Conservation (phyloP, 2,797 vertebrate genomes). For the Yasuhikotakia modesta region DNA sequence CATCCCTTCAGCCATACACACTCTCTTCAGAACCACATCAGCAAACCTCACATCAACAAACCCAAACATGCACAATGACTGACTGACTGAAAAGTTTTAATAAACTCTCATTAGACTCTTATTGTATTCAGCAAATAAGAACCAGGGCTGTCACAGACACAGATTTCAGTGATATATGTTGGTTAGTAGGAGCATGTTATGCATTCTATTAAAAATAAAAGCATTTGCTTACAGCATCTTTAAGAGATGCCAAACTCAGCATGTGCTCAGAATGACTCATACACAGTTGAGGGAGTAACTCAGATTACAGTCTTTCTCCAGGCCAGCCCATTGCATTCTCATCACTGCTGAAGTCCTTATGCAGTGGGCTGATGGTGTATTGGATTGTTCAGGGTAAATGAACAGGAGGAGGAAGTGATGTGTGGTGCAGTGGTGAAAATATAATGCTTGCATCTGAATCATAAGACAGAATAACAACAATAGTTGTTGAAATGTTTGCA, state of each 20-base stretch:
- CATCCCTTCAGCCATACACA: neutral
- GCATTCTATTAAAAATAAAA: slow-evolving; percentile 3
- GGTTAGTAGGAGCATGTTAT: slow-evolving; percentile 12
- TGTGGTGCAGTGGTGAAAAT: too few species aligned
- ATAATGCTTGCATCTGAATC: neutral
- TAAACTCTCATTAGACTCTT: too few species aligned
- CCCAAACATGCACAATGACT: neutral
- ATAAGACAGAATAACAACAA: too few species aligned
- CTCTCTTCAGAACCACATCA: slow-evolving; percentile 6
- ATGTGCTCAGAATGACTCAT: slow-evolving; percentile 58
- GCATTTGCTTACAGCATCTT: slow-evolving; percentile 18
- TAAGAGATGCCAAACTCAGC: slow-evolving; percentile 54
- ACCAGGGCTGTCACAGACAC: neutral
- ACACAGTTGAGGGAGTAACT: slow-evolving; percentile 40
- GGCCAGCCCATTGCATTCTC: slow-evolving; percentile 33
- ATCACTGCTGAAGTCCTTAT: slow-evolving; percentile 25
- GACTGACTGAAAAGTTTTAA: neutral
- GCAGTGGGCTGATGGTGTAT: slow-evolving; percentile 32
- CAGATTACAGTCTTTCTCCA: slow-evolving; percentile 26
- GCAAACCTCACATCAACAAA: neutral
- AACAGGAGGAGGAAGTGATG: slow-evolving; percentile 17
- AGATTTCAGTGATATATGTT: neutral
- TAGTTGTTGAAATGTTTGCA: too few species aligned
- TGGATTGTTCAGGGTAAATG: slow-evolving; percentile 23
- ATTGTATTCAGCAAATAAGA: neutral